Evolutionary conservation across 2,888 invertebrate genomes (phyloP), one percentile per base, ranked within the genome.

Genomic region (Chrysotoxum bicinctum): DNA sequence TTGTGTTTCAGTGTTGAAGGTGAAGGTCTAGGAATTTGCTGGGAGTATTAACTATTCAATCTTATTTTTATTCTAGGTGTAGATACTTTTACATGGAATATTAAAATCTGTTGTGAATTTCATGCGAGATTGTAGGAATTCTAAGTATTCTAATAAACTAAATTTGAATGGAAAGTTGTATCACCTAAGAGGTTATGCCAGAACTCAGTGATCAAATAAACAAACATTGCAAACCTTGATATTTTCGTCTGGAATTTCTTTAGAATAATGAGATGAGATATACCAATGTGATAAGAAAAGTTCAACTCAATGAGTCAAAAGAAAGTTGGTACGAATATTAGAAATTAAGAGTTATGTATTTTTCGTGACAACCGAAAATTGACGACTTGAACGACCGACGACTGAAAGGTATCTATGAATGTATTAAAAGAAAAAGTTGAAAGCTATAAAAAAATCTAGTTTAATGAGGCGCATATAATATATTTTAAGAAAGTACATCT

Each of bases 1-100:
- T 75, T 68, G 75, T 84, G 84, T 76, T 79, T 70, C 16, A 66
- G 12, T 50, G 50, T 40, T 19, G n/a, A n/a, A 35, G 32, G 1
- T 14, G 26, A n/a, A n/a, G n/a, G n/a, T n/a, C n/a, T n/a, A 14
- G 7, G 14, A 50, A 2, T 26, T 26, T n/a, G 14, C 8, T 14
- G 35, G 26, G 26, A 26, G 7, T 26, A 5, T 26, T 40, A 8
- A 2, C 1, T 37, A 37, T n/a, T 37, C 3, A 40, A 40, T n/a
- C 40, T 40, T 43, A 16, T 8, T 9, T 0, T 6, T 43, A 8
- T 8, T 12, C 4, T 35, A 12, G 12, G 0, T 19, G 19, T 19
- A 10, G 16, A 45, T 19, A 19, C 45, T 2, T 45, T 45, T 19
- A 19, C 7, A 30, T 30, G 16, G 30, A 35, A 58, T 58, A 58